Percentiles rank a stretch among this genome's conserved stretches.
Conservation (phyloP, 2,888 invertebrate species). For the Sinodicranocentrus sp. region DNA sequence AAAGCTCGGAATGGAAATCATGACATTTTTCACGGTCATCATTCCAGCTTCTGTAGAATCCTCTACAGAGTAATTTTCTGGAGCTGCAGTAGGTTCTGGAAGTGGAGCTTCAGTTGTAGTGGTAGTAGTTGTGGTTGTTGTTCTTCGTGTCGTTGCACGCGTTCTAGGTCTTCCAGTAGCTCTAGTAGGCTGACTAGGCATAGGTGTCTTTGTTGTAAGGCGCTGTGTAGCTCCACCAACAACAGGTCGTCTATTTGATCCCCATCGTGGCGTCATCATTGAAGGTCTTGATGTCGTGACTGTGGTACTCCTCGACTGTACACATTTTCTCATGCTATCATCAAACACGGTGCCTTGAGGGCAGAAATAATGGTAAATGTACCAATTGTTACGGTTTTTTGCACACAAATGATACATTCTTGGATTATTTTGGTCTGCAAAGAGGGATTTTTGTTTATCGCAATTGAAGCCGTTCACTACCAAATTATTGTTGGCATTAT, state of each 20-base stretch:
- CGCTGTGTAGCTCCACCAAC: too few species aligned
- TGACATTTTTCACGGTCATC: slow-evolving; percentile 4
- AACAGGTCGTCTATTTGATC: too few species aligned
- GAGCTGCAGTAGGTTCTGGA: slow-evolving; percentile 40
- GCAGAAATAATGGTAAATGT: slow-evolving; percentile 44
- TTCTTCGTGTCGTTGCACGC: too few species aligned
- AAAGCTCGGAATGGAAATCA: slow-evolving; percentile 16
- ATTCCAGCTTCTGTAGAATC: slow-evolving; percentile 33
- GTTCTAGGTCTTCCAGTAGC: too few species aligned
- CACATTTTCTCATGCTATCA: slow-evolving; percentile 25
- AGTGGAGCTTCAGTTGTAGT: slow-evolving; percentile 27
- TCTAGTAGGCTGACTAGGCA: too few species aligned
- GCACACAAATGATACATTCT: slow-evolving; percentile 53
- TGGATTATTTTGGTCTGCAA: slow-evolving; percentile 14
- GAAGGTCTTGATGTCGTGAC: too few species aligned
- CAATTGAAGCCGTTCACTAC: slow-evolving; percentile 38
- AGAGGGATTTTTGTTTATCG: slow-evolving; percentile 15
- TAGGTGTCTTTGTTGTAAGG: too few species aligned
- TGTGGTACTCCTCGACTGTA: not conserved
- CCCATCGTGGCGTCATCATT: too few species aligned
- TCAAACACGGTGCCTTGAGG: slow-evolving; percentile 21
- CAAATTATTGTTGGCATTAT: too few species aligned
- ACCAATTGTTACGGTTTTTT: slow-evolving; percentile 45
- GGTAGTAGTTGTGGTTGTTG: slow-evolving; percentile 15
- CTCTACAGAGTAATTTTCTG: slow-evolving; percentile 37